Base-by-base conservation (phyloP, 2,797 vertebrate genomes). In the Diplodus puntazzo region DNA sequence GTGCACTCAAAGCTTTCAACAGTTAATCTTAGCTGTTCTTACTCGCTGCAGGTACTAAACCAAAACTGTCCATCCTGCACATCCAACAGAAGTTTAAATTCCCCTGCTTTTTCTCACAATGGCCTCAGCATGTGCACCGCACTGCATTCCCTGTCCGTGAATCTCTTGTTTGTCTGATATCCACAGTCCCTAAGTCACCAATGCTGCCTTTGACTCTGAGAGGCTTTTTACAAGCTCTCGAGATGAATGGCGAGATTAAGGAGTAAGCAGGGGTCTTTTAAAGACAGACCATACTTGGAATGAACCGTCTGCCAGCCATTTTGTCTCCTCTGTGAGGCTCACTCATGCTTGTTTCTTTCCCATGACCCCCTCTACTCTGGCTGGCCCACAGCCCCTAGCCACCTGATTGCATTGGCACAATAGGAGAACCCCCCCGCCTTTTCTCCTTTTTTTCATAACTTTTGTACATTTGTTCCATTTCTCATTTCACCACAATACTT, bases 161-260 rank as follows among this genome's bases (percentile, higher is more conserved):
- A 82, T 74, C 77, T 84, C 48, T 73, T 82, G 71, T 89, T 87
- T 83, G 82, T 89, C 61, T 65, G 82, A 77, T 82, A 80, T 68
- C 77, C 53, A 55, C 63, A 46, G 71, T 80, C 55, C 72, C 60
- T 71, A 87, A 90, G 78, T 90, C 86, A 77, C 60, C 72, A 69
- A 52, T 77, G 82, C 63, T 89, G 77, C 68, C 69, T 86, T 79
- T 87, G 82, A 83, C 72, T 87, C 57, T 73, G 39, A 46, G 80
- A 60, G 65, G 76, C 60, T 72, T 84, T 85, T 70, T 84, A 54
- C 65, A 58, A 73, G 81, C 75, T 84, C 43, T 18, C 65, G 68
- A 85, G 83, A 79, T 86, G 80, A 92, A 90, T 90, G 71, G 50
- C 25, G 70, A 84, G 88, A 87, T 92, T 92, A 90, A 79, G 77